phyloP scores from a whole-genome alignment of 2,888 invertebrate species.

The Nephrocerus scutellatus region DNA sequence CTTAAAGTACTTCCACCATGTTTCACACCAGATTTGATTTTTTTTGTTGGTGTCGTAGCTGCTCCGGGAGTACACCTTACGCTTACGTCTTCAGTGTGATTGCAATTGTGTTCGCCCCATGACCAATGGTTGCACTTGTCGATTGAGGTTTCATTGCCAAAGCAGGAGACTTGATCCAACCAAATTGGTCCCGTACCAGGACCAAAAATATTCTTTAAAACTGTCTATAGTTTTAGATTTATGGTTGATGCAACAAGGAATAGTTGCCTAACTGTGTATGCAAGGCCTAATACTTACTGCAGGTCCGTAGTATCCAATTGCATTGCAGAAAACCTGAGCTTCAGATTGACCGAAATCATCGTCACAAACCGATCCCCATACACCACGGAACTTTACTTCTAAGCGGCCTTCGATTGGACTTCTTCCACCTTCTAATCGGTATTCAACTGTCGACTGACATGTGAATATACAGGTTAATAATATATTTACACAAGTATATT shows the following conservation, averaged over 20 bases:
- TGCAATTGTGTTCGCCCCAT: conserved; percentile 67
- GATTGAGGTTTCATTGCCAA: conserved; percentile 59
- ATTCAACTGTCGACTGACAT: conserved; percentile 47
- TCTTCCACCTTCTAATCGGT: conserved; percentile 57
- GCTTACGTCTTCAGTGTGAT: conserved; percentile 65
- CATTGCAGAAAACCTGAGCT: conserved; percentile 58
- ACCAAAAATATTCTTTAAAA: conserved; percentile 40
- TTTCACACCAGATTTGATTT: neutral
- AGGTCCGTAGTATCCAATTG: conserved; percentile 52
- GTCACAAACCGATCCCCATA: conserved; percentile 74
- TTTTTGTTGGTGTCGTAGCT: conserved; percentile 6
- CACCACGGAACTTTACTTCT: conserved; percentile 60
- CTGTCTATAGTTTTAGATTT: too few species aligned
- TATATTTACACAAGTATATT: too few species aligned
- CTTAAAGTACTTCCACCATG: too few species aligned
- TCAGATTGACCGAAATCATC: conserved; percentile 63
- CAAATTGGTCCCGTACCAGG: conserved; percentile 59
- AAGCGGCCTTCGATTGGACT: conserved; percentile 57
- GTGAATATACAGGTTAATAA: neutral
- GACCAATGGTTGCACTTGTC: conserved; percentile 58
- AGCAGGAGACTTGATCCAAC: conserved; percentile 63
- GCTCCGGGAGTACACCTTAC: conserved; percentile 46
- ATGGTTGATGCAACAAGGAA: too few species aligned
- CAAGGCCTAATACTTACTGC: conserved; percentile 42
- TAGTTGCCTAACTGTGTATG: too few species aligned